Evolutionary conservation across 2,888 invertebrate species (phyloP), one percentile per base, ranked within the genome.

Genomic region (Calliopum simillimum): DNA sequence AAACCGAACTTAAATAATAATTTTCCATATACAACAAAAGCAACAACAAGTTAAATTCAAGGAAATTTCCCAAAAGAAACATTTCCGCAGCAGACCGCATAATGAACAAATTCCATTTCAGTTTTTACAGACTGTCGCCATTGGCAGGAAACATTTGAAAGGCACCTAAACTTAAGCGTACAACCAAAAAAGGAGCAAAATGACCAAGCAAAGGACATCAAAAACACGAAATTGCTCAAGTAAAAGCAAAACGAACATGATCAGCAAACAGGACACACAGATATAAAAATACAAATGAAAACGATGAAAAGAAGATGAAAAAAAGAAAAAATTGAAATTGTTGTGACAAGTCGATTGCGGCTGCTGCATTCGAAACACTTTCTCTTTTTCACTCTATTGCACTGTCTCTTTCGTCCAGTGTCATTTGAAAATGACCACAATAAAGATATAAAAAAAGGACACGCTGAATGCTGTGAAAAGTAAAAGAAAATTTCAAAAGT

Each of bases 61-160:
- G 70, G 71, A 74, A 75, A 79, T 76, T 78, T 77, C 77, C 77
- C 80, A 75, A 75, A 76, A 80, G 79, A 76, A 79, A 81, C 79
- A 82, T 80, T 83, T 83, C 83, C 83, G 83, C 80, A 79, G 71
- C 78, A 80, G 80, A 83, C 83, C 81, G 80, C 82, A 82, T 83
- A 83, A 83, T 81, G 82, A 82, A 80, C 71, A 68, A 73, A 71
- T 76, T 79, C 74, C 71, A 73, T 71, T 70, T 69, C 67, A 33
- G 43, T 25, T 67, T 66, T 63, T 63, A 44, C 63, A 59, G 51
- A 33, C 64, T 68, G 68, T 68, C 71, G 68, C 59, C 71, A 51
- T 68, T 68, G 63, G 67, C 62, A 56, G 43, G 55, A 70, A 56
- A 16, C 46, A 62, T 61, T 61, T 47, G 55, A 64, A 55, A 67